A percentile compares a stretch with the other conserved stretches of the same genome.
These are phyloP conservation scores for Dascillus cervinus DNA, from an alignment of 2,888 invertebrate species.

Conservation along the genomic window DNA sequence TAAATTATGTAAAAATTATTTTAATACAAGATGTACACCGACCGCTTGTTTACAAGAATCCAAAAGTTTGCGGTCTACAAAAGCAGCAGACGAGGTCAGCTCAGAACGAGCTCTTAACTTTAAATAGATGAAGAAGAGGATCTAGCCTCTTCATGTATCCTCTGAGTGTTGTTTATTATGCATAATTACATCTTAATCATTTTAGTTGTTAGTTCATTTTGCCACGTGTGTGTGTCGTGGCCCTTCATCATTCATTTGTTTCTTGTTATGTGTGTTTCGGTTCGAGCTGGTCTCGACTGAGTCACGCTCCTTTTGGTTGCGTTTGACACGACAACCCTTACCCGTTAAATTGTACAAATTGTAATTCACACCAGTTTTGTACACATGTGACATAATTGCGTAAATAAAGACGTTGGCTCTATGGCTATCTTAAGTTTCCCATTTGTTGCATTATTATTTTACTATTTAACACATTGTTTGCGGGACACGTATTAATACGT, in stretches of 20 bases:
- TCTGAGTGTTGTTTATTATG: constrained; percentile 38
- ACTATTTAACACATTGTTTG: no score
- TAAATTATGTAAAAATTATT: constrained; percentile 7
- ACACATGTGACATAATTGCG: constrained; percentile 39
- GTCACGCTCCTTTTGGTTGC: constrained; percentile 25
- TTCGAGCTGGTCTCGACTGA: constrained; percentile 37
- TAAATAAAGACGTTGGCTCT: constrained; percentile 39
- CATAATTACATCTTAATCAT: constrained; percentile 17
- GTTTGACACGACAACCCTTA: constrained; percentile 22
- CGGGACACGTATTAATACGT: no score
- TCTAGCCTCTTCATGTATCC: constrained; percentile 31
- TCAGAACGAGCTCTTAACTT: constrained; percentile 21
- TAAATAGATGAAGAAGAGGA: constrained; percentile 26
- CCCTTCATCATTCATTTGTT: constrained; percentile 11
- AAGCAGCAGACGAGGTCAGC: constrained; percentile 34
- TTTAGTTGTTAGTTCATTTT: constrained; percentile 15
- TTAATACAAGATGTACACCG: no score
- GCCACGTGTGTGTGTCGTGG: constrained; percentile 15
- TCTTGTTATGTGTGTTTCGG: constrained; percentile 17
- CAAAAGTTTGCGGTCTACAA: no score
- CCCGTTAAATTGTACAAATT: constrained; percentile 31
- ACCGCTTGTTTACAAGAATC: no score
- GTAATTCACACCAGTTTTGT: constrained; percentile 38
- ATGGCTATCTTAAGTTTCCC: constrained; percentile 26
- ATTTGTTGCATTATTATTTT: constrained; percentile 5